Evolutionary conservation across 1,140 invertebrate species (phyloP), one percentile per base, ranked within the genome.

Genomic region (Hyphantria cunea): DNA sequence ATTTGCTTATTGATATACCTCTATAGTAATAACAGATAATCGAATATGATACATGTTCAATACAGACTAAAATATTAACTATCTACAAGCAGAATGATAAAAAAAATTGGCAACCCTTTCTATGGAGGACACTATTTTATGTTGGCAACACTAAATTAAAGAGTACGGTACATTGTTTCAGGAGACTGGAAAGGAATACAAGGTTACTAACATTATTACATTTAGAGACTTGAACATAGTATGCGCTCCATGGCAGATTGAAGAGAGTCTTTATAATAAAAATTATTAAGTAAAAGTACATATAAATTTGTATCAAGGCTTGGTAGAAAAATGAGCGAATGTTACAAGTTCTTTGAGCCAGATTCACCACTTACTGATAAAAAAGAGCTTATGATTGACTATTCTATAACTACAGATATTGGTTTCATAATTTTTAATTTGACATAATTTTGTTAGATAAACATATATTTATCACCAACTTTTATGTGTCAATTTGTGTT

Each of bases 81-180:
- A 61, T 61, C 48, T 61, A 61, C 49, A 61, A 61, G 49, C 58
- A 45, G 32, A 61, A 37, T 15, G 31, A 34, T 42, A 47, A 52
- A 34, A 33, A 52, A 52, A 11, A 12, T 62, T 67, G 65, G 65
- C 65, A 67, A 67, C 58, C 31, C 48, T 62, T 58, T 62, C 33
- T 51, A 45, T 51, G 64, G 58, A 66, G 64, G 52, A 66, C 64
- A 61, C 32, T 34, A 12, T 31, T 51, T 48, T 50, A 31, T 41
- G 10, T 52, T 66, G 64, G 56, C 64, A 66, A 66, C 64, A 60
- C 64, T 64, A 50, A 56, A 50, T 25, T 51, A 39, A 14, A 31
- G 15, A 49, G 54, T 49, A 63, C 50, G 39, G 25, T 14, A 50
- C 7, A 39, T 48, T 10, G 13, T 47, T 15, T 31, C 49, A 32